Conservation (phyloP, 2,113 vertebrate genomes). For the Nipponia nippon region DNA sequence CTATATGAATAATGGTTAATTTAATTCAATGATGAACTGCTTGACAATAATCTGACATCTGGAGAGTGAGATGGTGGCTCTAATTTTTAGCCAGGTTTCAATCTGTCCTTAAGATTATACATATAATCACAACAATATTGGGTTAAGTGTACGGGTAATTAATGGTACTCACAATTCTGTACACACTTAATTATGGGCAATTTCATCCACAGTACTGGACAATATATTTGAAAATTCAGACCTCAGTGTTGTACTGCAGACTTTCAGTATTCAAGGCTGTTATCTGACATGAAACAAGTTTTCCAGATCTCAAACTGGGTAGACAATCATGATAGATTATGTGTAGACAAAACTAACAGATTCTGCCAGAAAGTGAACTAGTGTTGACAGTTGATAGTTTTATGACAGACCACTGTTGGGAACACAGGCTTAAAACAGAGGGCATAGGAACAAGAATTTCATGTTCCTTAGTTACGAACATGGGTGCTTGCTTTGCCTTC, state of each 20-base stretch:
- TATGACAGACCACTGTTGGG: neutral
- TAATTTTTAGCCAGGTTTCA: neutral
- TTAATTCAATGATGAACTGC: neutral
- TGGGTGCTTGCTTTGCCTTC: neutral
- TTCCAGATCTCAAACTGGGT: neutral
- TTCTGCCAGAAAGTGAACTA: neutral
- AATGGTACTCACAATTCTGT: slow-evolving; percentile 24
- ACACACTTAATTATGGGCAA: neutral
- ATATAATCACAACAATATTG: neutral
- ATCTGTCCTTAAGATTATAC: neutral
- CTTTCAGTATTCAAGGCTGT: neutral
- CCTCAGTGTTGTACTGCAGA: neutral
- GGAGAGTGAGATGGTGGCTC: slow-evolving; percentile 39
- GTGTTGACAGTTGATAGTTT: neutral
- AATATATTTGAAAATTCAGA: neutral
- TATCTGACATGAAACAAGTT: neutral
- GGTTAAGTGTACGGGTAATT: neutral
- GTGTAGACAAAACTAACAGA: neutral
- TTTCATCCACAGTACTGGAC: neutral
- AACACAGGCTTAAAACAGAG: neutral
- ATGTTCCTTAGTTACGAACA: neutral
- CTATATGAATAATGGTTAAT: neutral
- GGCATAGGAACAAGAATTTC: neutral
- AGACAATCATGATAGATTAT: neutral
- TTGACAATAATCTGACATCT: slow-evolving; percentile 57